Conservation (phyloP, 2,888 invertebrate genomes). For the Mactromeris polynyma region DNA sequence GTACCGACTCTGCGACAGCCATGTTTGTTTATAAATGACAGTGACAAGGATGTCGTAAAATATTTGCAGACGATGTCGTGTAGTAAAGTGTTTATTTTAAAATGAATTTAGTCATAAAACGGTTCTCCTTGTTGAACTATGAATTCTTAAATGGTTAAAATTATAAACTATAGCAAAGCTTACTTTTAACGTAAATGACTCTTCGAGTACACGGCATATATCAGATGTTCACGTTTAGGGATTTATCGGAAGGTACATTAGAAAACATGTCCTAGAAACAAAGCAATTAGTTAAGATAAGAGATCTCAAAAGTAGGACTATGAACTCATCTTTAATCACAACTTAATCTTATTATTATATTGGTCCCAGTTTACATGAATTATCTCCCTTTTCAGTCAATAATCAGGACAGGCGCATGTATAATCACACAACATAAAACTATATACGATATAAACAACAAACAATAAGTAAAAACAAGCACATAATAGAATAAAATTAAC, state of each 20-base stretch:
- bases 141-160: not conserved
- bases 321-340: not conserved
- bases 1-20: constrained; percentile 72
- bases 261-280: not conserved
- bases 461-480: not conserved
- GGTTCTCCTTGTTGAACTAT: not conserved
- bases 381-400: constrained; percentile 2
- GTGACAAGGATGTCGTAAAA: constrained; percentile 37
- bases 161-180: not conserved
- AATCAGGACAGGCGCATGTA: not conserved
- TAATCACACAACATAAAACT: not conserved
- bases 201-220: too few species aligned
- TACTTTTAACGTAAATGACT: not conserved
- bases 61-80: not conserved
- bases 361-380: not conserved
- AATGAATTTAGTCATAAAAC: not conserved
- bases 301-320: not conserved
- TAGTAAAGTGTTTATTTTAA: not conserved
- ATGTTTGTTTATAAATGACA: constrained; percentile 62
- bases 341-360: not conserved
- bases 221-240: too few species aligned
- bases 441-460: not conserved
- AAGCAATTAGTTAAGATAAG: not conserved
- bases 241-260: too few species aligned
- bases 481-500: not conserved